A percentile compares a stretch with the other conserved stretches of the same genome.
Conservation (phyloP, 2,113 vertebrate species). For the Pyxicephalus adspersus region DNA sequence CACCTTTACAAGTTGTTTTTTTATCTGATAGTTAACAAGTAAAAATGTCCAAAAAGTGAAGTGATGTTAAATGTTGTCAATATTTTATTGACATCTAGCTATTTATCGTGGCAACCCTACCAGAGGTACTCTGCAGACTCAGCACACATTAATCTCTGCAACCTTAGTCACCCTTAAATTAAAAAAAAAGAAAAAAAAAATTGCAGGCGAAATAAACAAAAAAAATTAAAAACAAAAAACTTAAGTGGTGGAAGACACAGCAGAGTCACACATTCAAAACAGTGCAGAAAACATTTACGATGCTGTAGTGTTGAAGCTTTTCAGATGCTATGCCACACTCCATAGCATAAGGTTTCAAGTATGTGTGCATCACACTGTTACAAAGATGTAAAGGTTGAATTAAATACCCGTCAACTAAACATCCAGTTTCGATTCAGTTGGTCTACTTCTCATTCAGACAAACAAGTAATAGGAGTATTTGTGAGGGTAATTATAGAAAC, state of each 20-base stretch:
- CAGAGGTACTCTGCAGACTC: constrained; percentile 81
- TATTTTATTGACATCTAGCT: not conserved
- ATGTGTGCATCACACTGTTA: constrained; percentile 76
- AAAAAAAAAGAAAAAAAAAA: constrained; percentile 69
- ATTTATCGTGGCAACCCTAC: constrained; percentile 96
- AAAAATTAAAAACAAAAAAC: constrained; percentile 75
- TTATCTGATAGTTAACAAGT: not conserved
- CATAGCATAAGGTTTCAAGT: constrained; percentile 77
- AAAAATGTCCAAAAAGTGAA: not conserved
- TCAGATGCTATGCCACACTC: constrained; percentile 80
- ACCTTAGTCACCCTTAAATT: constrained; percentile 88
- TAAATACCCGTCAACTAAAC: constrained; percentile 76
- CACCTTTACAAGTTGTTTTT: not conserved
- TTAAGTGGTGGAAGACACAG: constrained; percentile 85
- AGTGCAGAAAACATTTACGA: constrained; percentile 78
- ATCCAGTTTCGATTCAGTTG: constrained; percentile 75
- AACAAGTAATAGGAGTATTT: constrained; percentile 69
- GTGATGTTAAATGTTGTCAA: not conserved
- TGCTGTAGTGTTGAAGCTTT: constrained; percentile 80
- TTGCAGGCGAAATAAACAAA: constrained; percentile 84
- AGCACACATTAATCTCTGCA: constrained; percentile 92
- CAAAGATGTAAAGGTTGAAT: constrained; percentile 76
- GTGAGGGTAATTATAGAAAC: constrained; percentile 68
- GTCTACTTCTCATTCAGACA: constrained; percentile 81
- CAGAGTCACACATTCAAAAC: constrained; percentile 85